Percentiles rank a stretch among this genome's conserved stretches.
These are phyloP conservation scores for Tribolium freemani DNA, from an alignment of 2,888 invertebrate species.

Conservation along the genomic window DNA sequence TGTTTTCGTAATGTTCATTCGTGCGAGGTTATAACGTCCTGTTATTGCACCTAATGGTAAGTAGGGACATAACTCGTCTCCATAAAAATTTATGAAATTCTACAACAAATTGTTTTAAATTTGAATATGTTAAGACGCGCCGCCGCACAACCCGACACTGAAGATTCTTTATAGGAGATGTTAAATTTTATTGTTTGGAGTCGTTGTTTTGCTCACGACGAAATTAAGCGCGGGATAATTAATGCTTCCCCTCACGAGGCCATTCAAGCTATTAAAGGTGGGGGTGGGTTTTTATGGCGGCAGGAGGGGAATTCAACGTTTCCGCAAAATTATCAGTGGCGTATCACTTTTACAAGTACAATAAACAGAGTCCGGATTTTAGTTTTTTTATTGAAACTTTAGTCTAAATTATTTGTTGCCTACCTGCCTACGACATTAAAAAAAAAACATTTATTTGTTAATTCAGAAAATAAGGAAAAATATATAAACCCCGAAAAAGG, in stretches of 20 bases:
- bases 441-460: no score
- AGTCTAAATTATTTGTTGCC: no score
- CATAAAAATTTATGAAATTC: constrained; percentile 44
- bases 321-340: no score
- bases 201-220: neutral
- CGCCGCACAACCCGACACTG: neutral
- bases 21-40: constrained; percentile 38
- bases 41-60: constrained; percentile 46
- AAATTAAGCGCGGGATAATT: neutral
- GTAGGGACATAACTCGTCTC: constrained; percentile 35
- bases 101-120: constrained; percentile 46
- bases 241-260: neutral
- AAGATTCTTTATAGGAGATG: constrained; percentile 25
- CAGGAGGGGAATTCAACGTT: neutral
- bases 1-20: constrained; percentile 39
- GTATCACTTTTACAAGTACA: no score
- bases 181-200: constrained; percentile 39
- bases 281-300: neutral
- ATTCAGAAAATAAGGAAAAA: no score
- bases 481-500: no score
- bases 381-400: no score
- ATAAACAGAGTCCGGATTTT: no score
- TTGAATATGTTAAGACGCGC: constrained; percentile 38
- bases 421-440: no score
- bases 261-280: neutral